Conservation (phyloP, 2,113 vertebrate species). For the Siniperca chuatsi region DNA sequence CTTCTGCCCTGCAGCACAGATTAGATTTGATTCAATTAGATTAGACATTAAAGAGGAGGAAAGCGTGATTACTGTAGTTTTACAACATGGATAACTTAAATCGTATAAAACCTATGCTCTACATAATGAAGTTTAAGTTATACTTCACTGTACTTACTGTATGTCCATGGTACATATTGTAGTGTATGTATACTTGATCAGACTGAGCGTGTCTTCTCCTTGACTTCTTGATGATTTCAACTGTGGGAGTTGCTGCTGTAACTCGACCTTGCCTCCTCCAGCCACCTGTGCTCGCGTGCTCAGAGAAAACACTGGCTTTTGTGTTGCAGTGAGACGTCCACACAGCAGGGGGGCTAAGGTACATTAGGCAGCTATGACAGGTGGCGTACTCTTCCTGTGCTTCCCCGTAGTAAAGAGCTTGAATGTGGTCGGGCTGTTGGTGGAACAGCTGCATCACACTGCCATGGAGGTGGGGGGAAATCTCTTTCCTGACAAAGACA, state of each 20-base stretch:
- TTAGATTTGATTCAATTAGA: conserved; percentile 15
- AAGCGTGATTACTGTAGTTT: background rate
- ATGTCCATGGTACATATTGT: background rate
- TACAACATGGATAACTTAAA: background rate
- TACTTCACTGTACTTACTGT: background rate
- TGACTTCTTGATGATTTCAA: conserved; percentile 43
- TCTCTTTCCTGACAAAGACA: conserved; percentile 20
- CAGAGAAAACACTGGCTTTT: conserved; percentile 81
- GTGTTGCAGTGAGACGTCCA: conserved; percentile 79
- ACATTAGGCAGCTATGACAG: conserved; percentile 71
- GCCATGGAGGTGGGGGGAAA: background rate
- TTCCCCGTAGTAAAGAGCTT: conserved; percentile 35
- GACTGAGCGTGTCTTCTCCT: conserved; percentile 50
- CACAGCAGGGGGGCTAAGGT: conserved; percentile 72
- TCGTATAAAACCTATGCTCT: background rate
- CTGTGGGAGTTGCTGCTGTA: conserved; percentile 69
- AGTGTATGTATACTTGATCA: conserved; percentile 1
- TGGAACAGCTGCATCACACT: conserved; percentile 69
- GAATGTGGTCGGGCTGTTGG: conserved; percentile 16
- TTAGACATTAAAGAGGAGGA: background rate
- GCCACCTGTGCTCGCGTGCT: conserved; percentile 84
- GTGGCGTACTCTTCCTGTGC: conserved; percentile 63
- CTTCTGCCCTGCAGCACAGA: background rate
- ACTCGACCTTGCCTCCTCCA: conserved; percentile 73
- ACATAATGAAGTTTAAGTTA: too few relatives aligned